Base-by-base conservation (phyloP, 2,797 vertebrate species). In the Cygnus olor region DNA sequence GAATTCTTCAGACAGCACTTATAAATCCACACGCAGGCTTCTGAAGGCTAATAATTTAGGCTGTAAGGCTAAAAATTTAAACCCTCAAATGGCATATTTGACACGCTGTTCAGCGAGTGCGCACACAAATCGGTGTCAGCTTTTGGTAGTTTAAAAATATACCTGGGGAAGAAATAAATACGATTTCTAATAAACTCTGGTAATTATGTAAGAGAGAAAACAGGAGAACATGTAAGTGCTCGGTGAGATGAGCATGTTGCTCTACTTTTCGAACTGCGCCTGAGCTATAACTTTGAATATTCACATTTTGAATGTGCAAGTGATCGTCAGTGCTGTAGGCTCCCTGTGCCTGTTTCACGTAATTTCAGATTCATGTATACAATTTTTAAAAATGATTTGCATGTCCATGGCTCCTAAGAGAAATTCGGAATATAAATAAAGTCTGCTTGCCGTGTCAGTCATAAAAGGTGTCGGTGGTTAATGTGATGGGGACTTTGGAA, bases 1-100 rank as follows among this genome's bases (percentile, higher is more conserved):
- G 96, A 95, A 83, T 95, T 95, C 83, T 96, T 95, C 91, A 95
- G 93, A 83, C 93, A 94, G 90, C 79, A 80, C 86, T 95, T 96
- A 87, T n/a, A 95, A 95, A 96, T 95, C 91, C 90, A 74, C 88
- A 76, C 15, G 77, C 69, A 90, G 84, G 66, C 57, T 96, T 91
- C 94, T 92, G 95, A 86, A 93, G 82, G 81, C 94, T 91, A 95
- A 80, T 94, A 69, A 96, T 93, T 97, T 92, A 90, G 94, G 72
- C 71, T 80, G 71, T 64, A 79, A 71, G 45, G 57, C 57, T 92
- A 74, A 63, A 90, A 95, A 89, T 89, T 63, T 80, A 14, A 89
- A 69, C 69, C 65, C 47, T 89, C 61, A 20, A 65, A 63, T 88
- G 90, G 17, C 24, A 2, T 85, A 44, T 93, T 80, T 95, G 93